A percentile compares a stretch with the other conserved stretches of the same genome.
Evolutionary conservation across 2,797 vertebrate species (phyloP).

Genomic region (Clarias fuscus): DNA sequence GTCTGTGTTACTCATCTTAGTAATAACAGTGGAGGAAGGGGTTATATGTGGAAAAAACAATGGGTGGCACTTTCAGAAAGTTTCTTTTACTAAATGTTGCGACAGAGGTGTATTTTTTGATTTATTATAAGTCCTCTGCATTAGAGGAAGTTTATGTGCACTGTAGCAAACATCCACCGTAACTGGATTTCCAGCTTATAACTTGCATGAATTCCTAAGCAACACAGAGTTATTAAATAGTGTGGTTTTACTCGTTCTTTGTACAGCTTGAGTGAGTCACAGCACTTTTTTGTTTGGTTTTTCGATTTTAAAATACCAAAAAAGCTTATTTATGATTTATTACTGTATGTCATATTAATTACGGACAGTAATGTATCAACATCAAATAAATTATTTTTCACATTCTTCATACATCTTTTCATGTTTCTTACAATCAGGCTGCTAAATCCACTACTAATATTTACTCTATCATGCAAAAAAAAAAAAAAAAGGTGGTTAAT

Average conservation of each 20-base stretch:
- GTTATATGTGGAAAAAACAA: constrained; percentile 13
- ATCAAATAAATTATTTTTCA: background rate
- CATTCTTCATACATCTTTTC: background rate
- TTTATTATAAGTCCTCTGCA: background rate
- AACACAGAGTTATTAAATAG: constrained; percentile 7
- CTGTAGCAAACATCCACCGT: background rate
- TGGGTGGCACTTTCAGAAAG: background rate
- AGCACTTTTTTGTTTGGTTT: background rate
- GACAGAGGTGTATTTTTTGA: constrained; percentile 5
- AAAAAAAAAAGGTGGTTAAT: too few species aligned
- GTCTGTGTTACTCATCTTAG: background rate
- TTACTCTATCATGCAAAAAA: background rate
- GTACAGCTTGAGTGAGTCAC: background rate
- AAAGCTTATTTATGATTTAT: background rate
- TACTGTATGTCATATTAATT: constrained; percentile 1
- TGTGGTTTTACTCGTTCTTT: background rate
- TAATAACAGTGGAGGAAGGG: background rate
- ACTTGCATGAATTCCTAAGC: constrained; percentile 2
- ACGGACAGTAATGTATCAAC: background rate
- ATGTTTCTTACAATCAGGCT: background rate
- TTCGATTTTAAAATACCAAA: background rate
- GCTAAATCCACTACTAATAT: background rate
- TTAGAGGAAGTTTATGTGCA: background rate
- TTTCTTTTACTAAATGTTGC: background rate
- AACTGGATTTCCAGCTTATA: constrained; percentile 12